Evolutionary conservation across 2,797 vertebrate genomes (phyloP).

Genomic region (Darevskia mixta): DNA sequence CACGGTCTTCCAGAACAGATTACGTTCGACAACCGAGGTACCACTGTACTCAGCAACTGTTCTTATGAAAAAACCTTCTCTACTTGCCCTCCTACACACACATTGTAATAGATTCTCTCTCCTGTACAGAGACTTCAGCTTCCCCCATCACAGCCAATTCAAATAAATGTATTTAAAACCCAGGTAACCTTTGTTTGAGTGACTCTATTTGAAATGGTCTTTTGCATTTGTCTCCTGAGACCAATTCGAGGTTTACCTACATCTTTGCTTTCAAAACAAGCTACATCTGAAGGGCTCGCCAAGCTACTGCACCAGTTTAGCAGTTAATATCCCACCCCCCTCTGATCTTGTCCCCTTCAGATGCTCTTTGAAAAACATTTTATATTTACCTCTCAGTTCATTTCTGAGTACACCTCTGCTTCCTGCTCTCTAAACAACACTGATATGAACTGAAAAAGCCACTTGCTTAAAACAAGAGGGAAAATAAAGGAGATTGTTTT

Average conservation of each 20-base stretch:
- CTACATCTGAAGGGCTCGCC: constrained; percentile 36
- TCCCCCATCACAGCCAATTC: constrained; percentile 6
- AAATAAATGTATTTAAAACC: constrained; percentile 2
- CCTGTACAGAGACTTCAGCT: background rate
- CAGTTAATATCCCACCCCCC: constrained; percentile 34
- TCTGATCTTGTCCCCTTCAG: constrained; percentile 37
- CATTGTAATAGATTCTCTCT: background rate
- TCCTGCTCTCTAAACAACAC: background rate
- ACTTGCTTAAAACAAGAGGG: background rate
- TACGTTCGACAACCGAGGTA: no score
- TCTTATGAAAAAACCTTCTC: background rate
- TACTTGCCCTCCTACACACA: background rate
- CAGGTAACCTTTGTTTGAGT: constrained; percentile 27
- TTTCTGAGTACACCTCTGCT: constrained; percentile 14
- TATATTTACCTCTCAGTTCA: constrained; percentile 12
- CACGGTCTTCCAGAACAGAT: background rate
- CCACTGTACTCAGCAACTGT: background rate
- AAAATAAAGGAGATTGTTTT: background rate
- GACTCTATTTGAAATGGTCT: constrained; percentile 6
- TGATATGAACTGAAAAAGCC: constrained; percentile 23
- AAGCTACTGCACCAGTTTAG: constrained; percentile 3
- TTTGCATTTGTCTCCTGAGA: constrained; percentile 26
- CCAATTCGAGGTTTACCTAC: constrained; percentile 50
- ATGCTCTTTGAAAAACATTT: constrained; percentile 21
- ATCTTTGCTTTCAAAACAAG: constrained; percentile 42